Conservation (phyloP, 1,140 invertebrate species). For the Oryzaephilus surinamensis region DNA sequence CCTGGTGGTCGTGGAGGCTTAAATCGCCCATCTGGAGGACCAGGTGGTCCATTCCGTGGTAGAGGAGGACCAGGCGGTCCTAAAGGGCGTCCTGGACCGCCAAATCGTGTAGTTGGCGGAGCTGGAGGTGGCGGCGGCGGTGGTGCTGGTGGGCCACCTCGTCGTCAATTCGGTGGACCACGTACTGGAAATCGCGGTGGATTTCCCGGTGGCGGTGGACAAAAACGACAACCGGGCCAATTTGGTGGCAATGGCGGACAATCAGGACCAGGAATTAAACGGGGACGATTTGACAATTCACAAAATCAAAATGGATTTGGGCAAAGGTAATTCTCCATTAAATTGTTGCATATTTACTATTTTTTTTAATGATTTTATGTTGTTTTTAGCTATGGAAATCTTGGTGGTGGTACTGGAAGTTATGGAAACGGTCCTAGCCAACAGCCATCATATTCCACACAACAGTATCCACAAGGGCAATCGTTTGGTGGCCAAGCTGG, state of each 20-base stretch:
- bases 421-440: too few species aligned
- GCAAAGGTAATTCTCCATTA: conserved; percentile 14
- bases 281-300: conserved; percentile 19
- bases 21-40: conserved; percentile 12
- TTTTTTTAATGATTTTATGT: too few species aligned
- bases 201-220: conserved; percentile 6
- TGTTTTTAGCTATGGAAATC: too few species aligned
- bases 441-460: too few species aligned
- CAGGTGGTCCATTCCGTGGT: conserved; percentile 16
- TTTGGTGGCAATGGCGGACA: conserved; percentile 14
- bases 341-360: too few species aligned
- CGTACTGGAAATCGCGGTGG: conserved; percentile 1
- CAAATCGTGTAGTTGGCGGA: neutral
- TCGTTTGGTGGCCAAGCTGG: too few species aligned
- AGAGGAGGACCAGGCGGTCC: too few species aligned
- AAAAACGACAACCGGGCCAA: conserved; percentile 13
- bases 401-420: too few species aligned
- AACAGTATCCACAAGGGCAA: too few species aligned
- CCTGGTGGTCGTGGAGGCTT: conserved; percentile 16
- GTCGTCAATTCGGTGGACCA: neutral
- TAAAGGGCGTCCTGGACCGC: too few species aligned
- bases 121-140: conserved; percentile 6
- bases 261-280: conserved; percentile 16
- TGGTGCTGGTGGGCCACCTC: conserved; percentile 4
- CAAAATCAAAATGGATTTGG: conserved; percentile 20